Evolutionary conservation across 2,113 vertebrate genomes (phyloP).

Genomic region (Anoplopoma fimbria): DNA sequence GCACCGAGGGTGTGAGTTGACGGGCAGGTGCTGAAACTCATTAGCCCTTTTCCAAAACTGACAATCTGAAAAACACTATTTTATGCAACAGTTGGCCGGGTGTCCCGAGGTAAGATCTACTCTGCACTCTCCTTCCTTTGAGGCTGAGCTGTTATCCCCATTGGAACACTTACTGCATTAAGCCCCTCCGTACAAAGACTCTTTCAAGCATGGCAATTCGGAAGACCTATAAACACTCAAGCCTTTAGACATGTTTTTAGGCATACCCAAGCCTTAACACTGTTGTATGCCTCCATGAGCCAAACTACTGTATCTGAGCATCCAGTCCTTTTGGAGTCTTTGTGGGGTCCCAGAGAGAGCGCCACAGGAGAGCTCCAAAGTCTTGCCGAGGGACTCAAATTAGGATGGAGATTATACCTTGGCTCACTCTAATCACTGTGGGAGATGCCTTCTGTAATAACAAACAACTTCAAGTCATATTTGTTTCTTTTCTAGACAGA

Average conservation of each 20-base stretch:
- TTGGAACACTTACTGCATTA: background rate
- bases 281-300: constrained; percentile 15
- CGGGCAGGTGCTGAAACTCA: background rate
- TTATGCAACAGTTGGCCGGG: background rate
- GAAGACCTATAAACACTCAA: background rate
- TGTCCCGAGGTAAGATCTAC: background rate
- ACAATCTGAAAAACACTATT: background rate
- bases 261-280: background rate
- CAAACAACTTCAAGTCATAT: constrained; percentile 36
- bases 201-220: background rate
- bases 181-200: background rate
- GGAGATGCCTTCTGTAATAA: constrained; percentile 33
- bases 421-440: constrained; percentile 37
- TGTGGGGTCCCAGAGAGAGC: background rate
- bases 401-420: constrained; percentile 39
- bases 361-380: background rate
- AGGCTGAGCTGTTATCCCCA: background rate
- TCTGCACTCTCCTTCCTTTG: background rate
- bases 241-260: background rate
- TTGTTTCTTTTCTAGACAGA: constrained; percentile 61
- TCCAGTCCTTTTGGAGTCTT: background rate
- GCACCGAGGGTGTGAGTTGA: background rate
- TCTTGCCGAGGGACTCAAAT: background rate
- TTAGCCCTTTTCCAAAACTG: background rate
- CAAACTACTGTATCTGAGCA: background rate